A percentile compares a stretch with the other conserved stretches of the same genome.
Evolutionary conservation across 2,888 invertebrate genomes (phyloP).

Genomic region (Tetropium fuscum): DNA sequence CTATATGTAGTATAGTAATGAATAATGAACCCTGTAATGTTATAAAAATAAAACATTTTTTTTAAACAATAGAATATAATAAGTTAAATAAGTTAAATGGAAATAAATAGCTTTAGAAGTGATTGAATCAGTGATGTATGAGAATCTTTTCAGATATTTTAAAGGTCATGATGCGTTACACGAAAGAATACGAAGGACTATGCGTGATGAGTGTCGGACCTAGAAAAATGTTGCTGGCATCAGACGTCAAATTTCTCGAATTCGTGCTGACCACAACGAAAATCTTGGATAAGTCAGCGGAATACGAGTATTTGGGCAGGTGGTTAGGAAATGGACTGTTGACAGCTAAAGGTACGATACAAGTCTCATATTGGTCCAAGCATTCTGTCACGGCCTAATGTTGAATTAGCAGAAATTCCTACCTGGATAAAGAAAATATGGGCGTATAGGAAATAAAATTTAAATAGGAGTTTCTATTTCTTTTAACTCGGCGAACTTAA

Average conservation of each 20-base stretch:
- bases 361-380: neutral
- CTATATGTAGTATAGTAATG: too few species aligned
- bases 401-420: too few species aligned
- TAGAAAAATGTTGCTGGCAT: conserved; percentile 31
- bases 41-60: neutral
- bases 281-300: conserved; percentile 46
- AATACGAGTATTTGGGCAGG: conserved; percentile 43
- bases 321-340: conserved; percentile 53
- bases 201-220: conserved; percentile 29
- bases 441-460: too few species aligned
- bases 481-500: too few species aligned
- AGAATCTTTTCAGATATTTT: conserved; percentile 39
- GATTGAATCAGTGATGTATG: too few species aligned
- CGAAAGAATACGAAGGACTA: conserved; percentile 29
- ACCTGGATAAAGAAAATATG: too few species aligned
- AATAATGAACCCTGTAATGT: neutral
- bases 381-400: too few species aligned
- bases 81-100: too few species aligned
- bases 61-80: neutral
- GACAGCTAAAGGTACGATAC: conserved; percentile 38
- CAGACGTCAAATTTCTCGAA: conserved; percentile 73
- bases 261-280: conserved; percentile 45
- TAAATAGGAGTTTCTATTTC: too few species aligned
- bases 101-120: too few species aligned
- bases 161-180: conserved; percentile 21